A percentile compares a stretch with the other conserved stretches of the same genome.
phyloP scores from a whole-genome alignment of 2,888 invertebrate genomes.

The Drosophila hamatofila region DNA sequence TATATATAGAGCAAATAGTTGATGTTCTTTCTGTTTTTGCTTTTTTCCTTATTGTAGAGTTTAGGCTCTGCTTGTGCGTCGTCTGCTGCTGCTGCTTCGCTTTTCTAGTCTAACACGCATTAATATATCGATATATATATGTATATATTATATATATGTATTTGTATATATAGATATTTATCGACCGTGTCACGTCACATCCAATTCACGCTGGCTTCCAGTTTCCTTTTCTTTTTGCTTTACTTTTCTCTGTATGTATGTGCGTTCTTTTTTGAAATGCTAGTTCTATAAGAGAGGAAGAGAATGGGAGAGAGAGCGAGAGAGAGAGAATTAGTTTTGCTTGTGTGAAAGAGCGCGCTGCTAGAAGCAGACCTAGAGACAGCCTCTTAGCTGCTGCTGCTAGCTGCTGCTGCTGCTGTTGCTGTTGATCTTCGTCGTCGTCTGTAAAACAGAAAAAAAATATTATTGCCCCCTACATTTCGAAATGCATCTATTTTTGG shows the following conservation, averaged over 20 bases:
- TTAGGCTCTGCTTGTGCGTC: slow-evolving; percentile 15
- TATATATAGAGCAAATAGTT: background rate
- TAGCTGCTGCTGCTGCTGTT: slow-evolving; percentile 4
- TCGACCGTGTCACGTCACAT: slow-evolving; percentile 21
- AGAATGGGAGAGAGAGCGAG: slow-evolving; percentile 8
- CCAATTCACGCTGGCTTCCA: slow-evolving; percentile 30
- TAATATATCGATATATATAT: slow-evolving; percentile 14
- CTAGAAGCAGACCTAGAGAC: slow-evolving; percentile 19
- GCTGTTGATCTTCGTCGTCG: slow-evolving; percentile 28
- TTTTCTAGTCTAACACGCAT: slow-evolving; percentile 32
- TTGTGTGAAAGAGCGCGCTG: slow-evolving; percentile 17
- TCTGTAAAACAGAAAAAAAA: slow-evolving; percentile 36
- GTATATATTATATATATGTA: background rate
- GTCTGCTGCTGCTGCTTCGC: background rate
- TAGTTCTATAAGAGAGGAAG: slow-evolving; percentile 30
- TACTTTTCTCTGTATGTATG: background rate
- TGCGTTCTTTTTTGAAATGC: slow-evolving; percentile 22
- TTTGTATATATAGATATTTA: slow-evolving; percentile 9
- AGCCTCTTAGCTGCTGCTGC: slow-evolving; percentile 5
- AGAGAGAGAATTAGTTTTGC: slow-evolving; percentile 1
- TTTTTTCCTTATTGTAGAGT: background rate
- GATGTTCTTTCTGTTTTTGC: background rate
- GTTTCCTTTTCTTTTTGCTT: slow-evolving; percentile 16
- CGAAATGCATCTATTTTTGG: slow-evolving; percentile 75
- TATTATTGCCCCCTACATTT: slow-evolving; percentile 77